phyloP scores from a whole-genome alignment of 2,113 vertebrate genomes.

The Oncorhynchus masou region DNA sequence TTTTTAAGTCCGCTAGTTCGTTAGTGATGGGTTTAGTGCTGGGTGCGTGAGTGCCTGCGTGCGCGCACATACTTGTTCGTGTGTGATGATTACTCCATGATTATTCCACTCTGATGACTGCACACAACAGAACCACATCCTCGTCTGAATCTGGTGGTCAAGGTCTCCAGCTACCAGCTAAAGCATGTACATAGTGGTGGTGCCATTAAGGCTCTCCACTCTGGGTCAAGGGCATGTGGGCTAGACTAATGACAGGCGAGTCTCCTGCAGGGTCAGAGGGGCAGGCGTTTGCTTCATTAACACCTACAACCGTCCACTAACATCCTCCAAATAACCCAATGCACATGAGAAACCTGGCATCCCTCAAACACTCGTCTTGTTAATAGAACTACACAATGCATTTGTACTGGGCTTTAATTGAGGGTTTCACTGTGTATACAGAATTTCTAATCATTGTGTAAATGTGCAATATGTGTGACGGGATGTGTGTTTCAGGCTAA shows the following conservation, averaged over 20 bases:
- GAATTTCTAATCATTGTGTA: not conserved
- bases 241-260: not conserved
- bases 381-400: not conserved
- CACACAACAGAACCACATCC: constrained; percentile 29
- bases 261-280: not conserved
- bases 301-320: not conserved
- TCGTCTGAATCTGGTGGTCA: not conserved
- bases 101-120: constrained; percentile 21
- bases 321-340: not conserved
- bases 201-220: constrained; percentile 2
- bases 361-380: constrained; percentile 8
- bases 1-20: constrained; percentile 54
- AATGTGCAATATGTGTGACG: not conserved
- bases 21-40: constrained; percentile 46
- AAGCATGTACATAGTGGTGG: not conserved
- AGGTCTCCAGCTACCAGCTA: constrained; percentile 2
- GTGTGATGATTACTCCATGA: constrained; percentile 43
- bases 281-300: not conserved
- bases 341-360: not conserved
- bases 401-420: not conserved
- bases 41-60: constrained; percentile 18
- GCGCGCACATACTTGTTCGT: not conserved
- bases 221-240: constrained; percentile 10
- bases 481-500: constrained; percentile 48
- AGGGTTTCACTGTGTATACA: not conserved